Evolutionary conservation across 2,797 vertebrate species (phyloP), one percentile per base, ranked within the genome.

Genomic region (Tauraco hartlaubi): DNA sequence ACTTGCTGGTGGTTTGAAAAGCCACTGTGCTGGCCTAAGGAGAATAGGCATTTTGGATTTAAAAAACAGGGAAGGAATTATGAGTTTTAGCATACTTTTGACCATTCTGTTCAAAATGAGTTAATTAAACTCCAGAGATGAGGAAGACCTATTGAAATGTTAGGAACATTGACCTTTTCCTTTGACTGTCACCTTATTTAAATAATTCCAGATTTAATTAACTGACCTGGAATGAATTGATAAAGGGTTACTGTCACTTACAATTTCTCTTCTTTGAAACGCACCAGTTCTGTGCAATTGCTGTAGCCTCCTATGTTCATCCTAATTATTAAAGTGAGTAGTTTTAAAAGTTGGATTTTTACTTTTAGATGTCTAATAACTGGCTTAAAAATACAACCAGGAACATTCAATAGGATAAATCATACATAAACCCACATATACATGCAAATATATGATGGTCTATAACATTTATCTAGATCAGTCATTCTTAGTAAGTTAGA

Each of bases 51-150:
- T 79, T 92, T 94, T 94, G 63, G 79, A 90, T 91, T 85, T 68
- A 33, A 89, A 92, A 93, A 96, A 85, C 56, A 85, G 43, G 11
- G 12, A 83, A 94, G 35, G 15, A 93, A 83, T 90, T 37, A 67
- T 10, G n/a, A 94, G 54, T 90, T 95, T 92, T 93, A 85, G 18
- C 68, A 51, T 87, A 93, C 69, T 91, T 93, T 77, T 88, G 87
- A 92, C 75, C 49, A 49, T 68, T 83, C 69, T 80, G 51, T 68
- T 95, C 54, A 72, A 96, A 94, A 92, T 91, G 68, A 94, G 75
- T 91, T 96, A 96, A 96, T 96, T 97, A 96, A 96, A 78, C 95
- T 95, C 92, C 72, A 96, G 95, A 96, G 94, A 96, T 78, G 89
- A 93, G 37, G 87, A 92, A 92, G 81, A 96, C 64, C 85, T 96